phyloP scores from a whole-genome alignment of 1,140 invertebrate genomes.

The Cotesia glomerata region DNA sequence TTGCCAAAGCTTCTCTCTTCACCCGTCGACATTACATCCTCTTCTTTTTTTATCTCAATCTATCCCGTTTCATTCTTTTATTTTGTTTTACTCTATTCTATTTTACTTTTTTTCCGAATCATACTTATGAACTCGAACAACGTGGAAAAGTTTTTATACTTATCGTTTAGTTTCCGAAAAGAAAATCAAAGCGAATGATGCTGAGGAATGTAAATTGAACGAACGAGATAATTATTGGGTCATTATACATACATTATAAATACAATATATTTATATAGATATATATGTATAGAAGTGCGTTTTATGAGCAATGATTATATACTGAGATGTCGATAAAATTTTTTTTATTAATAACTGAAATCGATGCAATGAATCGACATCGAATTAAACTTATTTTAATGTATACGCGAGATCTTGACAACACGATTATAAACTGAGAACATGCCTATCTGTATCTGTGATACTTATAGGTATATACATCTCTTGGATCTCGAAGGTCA shows the following conservation, averaged over 20 bases:
- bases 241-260: slow-evolving; percentile 26
- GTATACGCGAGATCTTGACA: slow-evolving; percentile 2
- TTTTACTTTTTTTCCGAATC: not conserved
- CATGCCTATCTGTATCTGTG: not conserved
- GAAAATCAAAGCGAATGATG: slow-evolving; percentile 36
- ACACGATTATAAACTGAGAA: slow-evolving; percentile 1
- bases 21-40: slow-evolving; percentile 12
- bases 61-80: not conserved
- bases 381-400: slow-evolving; percentile 2
- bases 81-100: slow-evolving; percentile 1
- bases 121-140: slow-evolving; percentile 2
- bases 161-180: slow-evolving; percentile 35
- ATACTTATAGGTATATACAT: slow-evolving; percentile 3
- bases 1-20: slow-evolving; percentile 46
- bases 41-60: not conserved
- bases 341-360: slow-evolving; percentile 41
- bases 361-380: slow-evolving; percentile 33
- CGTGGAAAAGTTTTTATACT: slow-evolving; percentile 34
- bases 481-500: slow-evolving; percentile 21
- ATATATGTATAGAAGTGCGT: slow-evolving; percentile 29
- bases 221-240: slow-evolving; percentile 23
- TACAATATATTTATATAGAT: not conserved
- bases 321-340: slow-evolving; percentile 33
- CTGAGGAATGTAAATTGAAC: slow-evolving; percentile 43
- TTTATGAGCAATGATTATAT: slow-evolving; percentile 50